Base-by-base conservation (phyloP, 2,113 vertebrate species). In the Gyps fulvus region DNA sequence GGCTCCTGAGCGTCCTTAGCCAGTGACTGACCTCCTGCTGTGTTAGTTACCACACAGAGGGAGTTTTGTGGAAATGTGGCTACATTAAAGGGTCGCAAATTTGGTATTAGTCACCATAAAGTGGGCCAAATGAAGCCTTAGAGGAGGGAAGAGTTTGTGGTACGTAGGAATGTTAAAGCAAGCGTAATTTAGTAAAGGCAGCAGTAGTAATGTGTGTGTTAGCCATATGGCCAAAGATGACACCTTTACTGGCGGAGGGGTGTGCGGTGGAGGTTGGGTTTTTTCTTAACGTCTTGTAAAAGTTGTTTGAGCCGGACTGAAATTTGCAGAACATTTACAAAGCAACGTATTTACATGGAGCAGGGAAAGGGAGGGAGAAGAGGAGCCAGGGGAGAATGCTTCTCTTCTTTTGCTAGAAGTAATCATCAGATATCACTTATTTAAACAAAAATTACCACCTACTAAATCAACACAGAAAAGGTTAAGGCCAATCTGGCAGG, bases 101-200 rank as follows among this genome's bases (percentile, higher is more conserved):
- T 38, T 47, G 45, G 1, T 81, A 14, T 34, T 50, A n/a, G 55
- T 47, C 13, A 32, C 13, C 25, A 49, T 38, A 54, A 87, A 66
- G 42, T 40, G 26, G 52, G 19, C 7, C 26, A 88, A 71, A 70
- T 29, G 13, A 70, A 54, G 4, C 19, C 42, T 90, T 62, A 49
- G 29, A 58, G 19, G 29, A 67, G 4, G 6, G 18, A 50, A 42
- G 22, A 40, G 21, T 49, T 81, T 88, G 16, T 0, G 0, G 13
- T n/a, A n/a, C 2, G 10, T 2, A 23, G 21, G 31, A 88, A 58
- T 20, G 49, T 57, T 83, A 36, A 86, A 49, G 11, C 54, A 55
- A 73, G 29, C 0, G 0, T 52, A 10, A 13, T 86, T 62, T n/a
- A 32, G 34, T 32, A 38, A 7, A 71, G 11, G 29, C 78, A 74